Base-by-base conservation (phyloP, 2,797 vertebrate species). In the Acomys russatus region DNA sequence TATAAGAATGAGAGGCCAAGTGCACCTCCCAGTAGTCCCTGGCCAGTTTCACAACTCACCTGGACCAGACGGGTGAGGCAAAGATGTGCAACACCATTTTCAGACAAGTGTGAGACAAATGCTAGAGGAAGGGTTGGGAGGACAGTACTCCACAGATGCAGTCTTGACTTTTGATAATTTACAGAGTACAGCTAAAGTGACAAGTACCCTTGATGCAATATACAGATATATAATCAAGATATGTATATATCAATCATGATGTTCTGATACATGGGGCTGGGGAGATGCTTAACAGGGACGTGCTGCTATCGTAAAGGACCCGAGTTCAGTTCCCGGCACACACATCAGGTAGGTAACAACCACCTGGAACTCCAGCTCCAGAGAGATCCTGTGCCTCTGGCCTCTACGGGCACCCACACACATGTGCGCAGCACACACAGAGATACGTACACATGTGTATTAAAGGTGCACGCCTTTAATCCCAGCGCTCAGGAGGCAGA, bases 151-250 rank as follows among this genome's bases (percentile, higher is more conserved):
- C 76, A 90, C 74, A 91, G 54, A 95, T 63, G n/a, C 15, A 64
- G 90, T 49, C 56, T 64, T 93, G 49, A 44, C 17, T 94, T 77
- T 73, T 51, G 51, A 70, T 88, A 96, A 91, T 49, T 91, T 88
- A 92, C 44, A 64, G 92, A 85, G 35, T 33, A 66, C 14, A 15
- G 35, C 80, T 90, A 18, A 61, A 76, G 23, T 44, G 61, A 30
- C 92, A 79, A 25, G 59, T 25, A 73, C 64, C 38, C 35, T 70
- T 25, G 11, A 73, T 25, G 82, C 1, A 0, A 73, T 88, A 86
- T 49, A 6, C n/a, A n/a, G n/a, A n/a, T 78, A 44, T 44, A 44
- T n/a, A n/a, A n/a, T n/a, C n/a, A n/a, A n/a, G n/a, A n/a, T n/a
- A n/a, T n/a, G n/a, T n/a, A n/a, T n/a, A n/a, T n/a, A n/a, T n/a